Percentiles rank a stretch among this genome's conserved stretches.
Evolutionary conservation across 2,113 vertebrate species (phyloP).

Genomic region (Zosterops borbonicus): DNA sequence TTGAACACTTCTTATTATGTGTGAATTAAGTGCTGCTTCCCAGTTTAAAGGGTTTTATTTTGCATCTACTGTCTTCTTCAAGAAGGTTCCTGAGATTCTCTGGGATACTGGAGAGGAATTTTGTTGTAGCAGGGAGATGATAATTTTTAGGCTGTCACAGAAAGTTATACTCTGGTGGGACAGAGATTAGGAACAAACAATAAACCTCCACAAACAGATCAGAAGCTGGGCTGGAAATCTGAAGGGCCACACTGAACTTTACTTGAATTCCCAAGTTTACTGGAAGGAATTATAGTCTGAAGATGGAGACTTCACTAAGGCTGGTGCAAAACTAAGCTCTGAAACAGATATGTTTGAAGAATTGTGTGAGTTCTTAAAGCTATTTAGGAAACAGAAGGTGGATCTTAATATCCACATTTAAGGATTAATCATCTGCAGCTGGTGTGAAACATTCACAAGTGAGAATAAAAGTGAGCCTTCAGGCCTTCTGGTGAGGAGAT

Average conservation of each 20-base stretch:
- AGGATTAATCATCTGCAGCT: not conserved
- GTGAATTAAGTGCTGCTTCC: not conserved
- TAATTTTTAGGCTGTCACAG: not conserved
- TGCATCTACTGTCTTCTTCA: not conserved
- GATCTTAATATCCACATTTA: constrained; percentile 6
- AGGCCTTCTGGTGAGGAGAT: not conserved
- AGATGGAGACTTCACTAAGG: not conserved
- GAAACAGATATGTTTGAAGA: not conserved
- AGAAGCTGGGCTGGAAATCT: not conserved
- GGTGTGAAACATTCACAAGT: not conserved
- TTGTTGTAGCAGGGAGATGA: not conserved
- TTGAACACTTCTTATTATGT: not conserved
- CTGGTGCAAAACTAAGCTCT: not conserved
- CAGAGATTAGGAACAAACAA: not conserved
- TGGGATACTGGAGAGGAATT: not conserved
- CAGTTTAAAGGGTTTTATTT: not conserved
- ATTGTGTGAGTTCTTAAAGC: not conserved
- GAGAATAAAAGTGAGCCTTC: not conserved
- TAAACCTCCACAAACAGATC: not conserved
- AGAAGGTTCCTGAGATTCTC: not conserved
- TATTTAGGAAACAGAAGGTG: constrained; percentile 16
- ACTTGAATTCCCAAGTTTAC: not conserved
- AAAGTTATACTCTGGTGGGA: not conserved
- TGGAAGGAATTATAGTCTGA: not conserved
- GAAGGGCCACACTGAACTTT: not conserved